Conservation (phyloP, 2,113 vertebrate species). For the Anoura caudifer region DNA sequence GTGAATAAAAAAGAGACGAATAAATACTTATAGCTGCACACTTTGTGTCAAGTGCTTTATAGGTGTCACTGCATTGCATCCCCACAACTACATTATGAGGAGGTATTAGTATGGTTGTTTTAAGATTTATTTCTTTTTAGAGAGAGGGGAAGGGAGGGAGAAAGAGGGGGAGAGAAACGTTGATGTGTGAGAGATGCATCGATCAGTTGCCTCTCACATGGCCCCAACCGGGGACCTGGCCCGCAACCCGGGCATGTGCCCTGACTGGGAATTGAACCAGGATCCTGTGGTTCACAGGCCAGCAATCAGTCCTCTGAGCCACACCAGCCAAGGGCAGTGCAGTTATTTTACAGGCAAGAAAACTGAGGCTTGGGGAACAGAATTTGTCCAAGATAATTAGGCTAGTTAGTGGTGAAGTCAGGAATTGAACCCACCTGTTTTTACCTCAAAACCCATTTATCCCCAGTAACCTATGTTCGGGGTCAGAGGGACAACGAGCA, state of each 20-base stretch:
- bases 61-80: neutral
- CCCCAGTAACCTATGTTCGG: neutral
- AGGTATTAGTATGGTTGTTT: neutral
- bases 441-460: constrained; percentile 22
- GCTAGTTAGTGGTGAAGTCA: neutral
- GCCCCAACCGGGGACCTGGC: no score
- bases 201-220: no score
- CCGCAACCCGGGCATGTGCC: no score
- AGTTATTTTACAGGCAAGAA: neutral
- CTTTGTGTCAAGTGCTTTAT: constrained; percentile 2
- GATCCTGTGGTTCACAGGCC: no score
- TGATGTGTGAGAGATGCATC: no score
- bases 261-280: no score
- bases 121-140: neutral
- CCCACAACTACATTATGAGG: neutral
- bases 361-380: neutral
- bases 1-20: neutral
- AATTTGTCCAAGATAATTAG: neutral
- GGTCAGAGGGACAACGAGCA: no score
- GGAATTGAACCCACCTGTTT: neutral
- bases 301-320: no score
- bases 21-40: neutral
- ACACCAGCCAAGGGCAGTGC: no score
- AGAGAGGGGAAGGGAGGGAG: no score
- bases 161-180: no score